Conservation (phyloP, 53 echinoderm and acorn worm species). For the Pentamera pediparva region DNA sequence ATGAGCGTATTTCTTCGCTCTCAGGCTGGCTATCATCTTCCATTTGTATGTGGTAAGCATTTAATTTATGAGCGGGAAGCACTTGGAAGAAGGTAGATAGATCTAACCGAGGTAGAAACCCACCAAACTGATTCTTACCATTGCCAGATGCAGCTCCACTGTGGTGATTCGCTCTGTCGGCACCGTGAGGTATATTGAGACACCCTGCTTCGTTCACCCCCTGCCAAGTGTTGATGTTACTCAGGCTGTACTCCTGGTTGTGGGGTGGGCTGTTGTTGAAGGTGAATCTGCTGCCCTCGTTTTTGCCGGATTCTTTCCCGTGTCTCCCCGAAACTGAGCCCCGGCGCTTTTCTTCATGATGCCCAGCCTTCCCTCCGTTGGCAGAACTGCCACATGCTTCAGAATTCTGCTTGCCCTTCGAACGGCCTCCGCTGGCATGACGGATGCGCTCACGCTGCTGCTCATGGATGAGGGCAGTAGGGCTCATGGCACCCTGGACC, state of each 20-base stretch:
- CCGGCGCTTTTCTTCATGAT: conserved; percentile 2
- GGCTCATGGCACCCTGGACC: neutral
- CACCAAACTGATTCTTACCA: conserved; percentile 37
- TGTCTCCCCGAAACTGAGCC: neutral
- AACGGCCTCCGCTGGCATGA: conserved; percentile 24
- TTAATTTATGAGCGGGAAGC: conserved; percentile 86
- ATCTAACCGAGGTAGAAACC: conserved; percentile 89
- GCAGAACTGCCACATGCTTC: neutral
- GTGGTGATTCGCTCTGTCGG: conserved; percentile 1
- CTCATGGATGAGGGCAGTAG: conserved; percentile 24
- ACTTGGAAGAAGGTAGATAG: conserved; percentile 85
- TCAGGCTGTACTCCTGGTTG: conserved; percentile 12
- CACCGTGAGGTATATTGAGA: conserved; percentile 12
- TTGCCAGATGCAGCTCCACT: conserved; percentile 9
- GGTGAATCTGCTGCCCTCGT: neutral
- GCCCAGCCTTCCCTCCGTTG: neutral
- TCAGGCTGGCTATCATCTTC: conserved; percentile 83
- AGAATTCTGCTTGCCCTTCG: conserved; percentile 9
- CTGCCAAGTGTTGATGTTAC: conserved; percentile 27
- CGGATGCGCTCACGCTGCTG: conserved; percentile 27
- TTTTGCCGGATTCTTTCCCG: neutral
- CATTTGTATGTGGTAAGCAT: conserved; percentile 99
- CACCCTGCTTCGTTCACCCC: conserved; percentile 26
- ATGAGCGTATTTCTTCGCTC: conserved; percentile 85
- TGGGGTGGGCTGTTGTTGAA: neutral